A percentile compares a stretch with the other conserved stretches of the same genome.
These are phyloP conservation scores for Sinocyclocheilus grahami DNA, from an alignment of 2,113 vertebrate species.

Conservation along the genomic window DNA sequence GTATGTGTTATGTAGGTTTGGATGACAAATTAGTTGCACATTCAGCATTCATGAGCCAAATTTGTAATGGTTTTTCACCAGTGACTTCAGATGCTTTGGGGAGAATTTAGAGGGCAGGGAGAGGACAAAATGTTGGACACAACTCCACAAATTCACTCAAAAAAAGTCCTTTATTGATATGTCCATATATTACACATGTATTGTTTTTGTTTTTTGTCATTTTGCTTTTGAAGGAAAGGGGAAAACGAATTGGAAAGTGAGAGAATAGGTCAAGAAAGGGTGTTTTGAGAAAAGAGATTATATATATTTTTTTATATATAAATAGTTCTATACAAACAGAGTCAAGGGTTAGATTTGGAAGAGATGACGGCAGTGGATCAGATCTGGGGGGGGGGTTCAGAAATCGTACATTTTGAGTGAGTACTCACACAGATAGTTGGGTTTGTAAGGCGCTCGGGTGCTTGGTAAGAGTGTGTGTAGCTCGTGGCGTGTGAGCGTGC, in stretches of 20 bases:
- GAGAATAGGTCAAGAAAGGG: conserved; percentile 13
- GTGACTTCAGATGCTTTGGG: conserved; percentile 40
- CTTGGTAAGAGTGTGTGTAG: conserved; percentile 93
- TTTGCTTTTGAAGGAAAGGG: conserved; percentile 22
- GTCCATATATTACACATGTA: conserved; percentile 15
- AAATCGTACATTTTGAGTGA: conserved; percentile 73
- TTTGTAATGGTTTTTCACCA: neutral
- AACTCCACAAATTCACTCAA: conserved; percentile 67
- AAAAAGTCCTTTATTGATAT: conserved; percentile 48
- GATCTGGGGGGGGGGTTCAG: conserved; percentile 34
- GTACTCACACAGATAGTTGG: conserved; percentile 99
- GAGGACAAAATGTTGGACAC: conserved; percentile 45
- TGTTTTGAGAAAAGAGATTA: conserved; percentile 18
- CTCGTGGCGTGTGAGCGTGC: conserved; percentile 95
- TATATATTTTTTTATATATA: conserved; percentile 21
- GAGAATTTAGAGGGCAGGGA: conserved; percentile 38
- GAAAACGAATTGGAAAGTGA: conserved; percentile 31
- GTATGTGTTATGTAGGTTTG: conserved; percentile 29
- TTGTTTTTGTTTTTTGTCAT: neutral
- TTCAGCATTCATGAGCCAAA: conserved; percentile 13
- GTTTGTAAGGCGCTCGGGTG: conserved; percentile 95
- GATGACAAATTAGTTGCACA: neutral
- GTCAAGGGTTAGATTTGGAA: conserved; percentile 25
- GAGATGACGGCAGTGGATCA: conserved; percentile 4
- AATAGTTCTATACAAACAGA: conserved; percentile 32